phyloP scores from a whole-genome alignment of 2,113 vertebrate genomes.

The Butorides virescens region DNA sequence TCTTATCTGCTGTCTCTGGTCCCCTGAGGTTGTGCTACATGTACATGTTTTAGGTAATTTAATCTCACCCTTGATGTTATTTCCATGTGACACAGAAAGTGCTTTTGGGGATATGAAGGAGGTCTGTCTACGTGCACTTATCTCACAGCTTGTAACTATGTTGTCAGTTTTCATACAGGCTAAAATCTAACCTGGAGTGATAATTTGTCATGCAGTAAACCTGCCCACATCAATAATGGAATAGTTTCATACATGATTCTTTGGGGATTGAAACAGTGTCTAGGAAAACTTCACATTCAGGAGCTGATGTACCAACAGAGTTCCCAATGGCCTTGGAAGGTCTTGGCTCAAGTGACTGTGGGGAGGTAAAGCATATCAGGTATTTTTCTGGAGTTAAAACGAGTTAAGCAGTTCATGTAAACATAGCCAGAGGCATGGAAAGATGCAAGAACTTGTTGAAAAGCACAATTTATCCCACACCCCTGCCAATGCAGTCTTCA shows the following conservation, averaged over 20 bases:
- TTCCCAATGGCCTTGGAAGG: neutral
- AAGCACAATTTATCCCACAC: neutral
- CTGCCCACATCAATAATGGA: neutral
- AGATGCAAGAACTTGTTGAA: neutral
- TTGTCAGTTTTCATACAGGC: neutral
- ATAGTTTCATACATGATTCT: neutral
- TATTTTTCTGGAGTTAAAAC: neutral
- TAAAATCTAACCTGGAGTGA: neutral
- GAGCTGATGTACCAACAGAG: neutral
- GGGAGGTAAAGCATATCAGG: neutral
- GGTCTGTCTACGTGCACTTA: neutral
- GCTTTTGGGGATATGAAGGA: neutral
- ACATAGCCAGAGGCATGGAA: neutral
- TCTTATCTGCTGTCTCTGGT: accelerated
- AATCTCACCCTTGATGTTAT: neutral
- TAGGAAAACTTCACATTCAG: neutral
- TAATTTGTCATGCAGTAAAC: neutral
- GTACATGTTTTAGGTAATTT: neutral
- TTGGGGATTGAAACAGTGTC: neutral
- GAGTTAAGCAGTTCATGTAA: neutral
- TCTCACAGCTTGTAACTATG: neutral
- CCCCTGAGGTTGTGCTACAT: neutral
- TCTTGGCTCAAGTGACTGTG: neutral
- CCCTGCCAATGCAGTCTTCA: neutral
- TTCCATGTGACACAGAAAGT: neutral